Percentiles rank a stretch among this genome's conserved stretches.
These are phyloP conservation scores for Nezara viridula DNA, from an alignment of 2,888 invertebrate genomes.

Conservation along the genomic window DNA sequence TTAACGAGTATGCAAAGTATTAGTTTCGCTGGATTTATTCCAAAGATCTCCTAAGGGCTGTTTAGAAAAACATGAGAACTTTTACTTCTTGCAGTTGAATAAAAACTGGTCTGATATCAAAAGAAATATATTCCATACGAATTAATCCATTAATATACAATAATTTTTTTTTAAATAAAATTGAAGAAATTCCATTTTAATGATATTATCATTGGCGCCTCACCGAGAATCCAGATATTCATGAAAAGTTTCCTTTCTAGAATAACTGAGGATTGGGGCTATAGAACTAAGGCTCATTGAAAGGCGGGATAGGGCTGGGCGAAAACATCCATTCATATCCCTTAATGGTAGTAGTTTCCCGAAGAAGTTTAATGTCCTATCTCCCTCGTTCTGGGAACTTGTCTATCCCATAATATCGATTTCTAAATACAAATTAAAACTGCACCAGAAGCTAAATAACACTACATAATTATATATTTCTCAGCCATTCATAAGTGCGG, in stretches of 20 bases:
- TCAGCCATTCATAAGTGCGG: too few relatives aligned
- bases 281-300: neutral
- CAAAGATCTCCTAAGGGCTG: too few relatives aligned
- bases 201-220: neutral
- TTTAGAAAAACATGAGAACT: too few relatives aligned
- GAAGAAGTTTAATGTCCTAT: conserved; percentile 29
- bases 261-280: neutral
- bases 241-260: neutral
- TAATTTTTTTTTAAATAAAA: neutral
- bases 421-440: neutral
- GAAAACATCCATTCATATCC: neutral
- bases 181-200: neutral
- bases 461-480: too few relatives aligned
- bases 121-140: too few relatives aligned
- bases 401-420: neutral
- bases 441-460: too few relatives aligned
- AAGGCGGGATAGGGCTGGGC: neutral
- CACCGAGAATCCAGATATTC: neutral
- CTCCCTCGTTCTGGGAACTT: neutral
- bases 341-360: neutral
- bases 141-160: too few relatives aligned
- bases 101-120: too few relatives aligned
- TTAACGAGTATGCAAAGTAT: too few relatives aligned
- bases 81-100: too few relatives aligned
- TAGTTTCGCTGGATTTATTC: too few relatives aligned